Conservation (phyloP, 2,888 invertebrate genomes). For the Tigriopus californicus region DNA sequence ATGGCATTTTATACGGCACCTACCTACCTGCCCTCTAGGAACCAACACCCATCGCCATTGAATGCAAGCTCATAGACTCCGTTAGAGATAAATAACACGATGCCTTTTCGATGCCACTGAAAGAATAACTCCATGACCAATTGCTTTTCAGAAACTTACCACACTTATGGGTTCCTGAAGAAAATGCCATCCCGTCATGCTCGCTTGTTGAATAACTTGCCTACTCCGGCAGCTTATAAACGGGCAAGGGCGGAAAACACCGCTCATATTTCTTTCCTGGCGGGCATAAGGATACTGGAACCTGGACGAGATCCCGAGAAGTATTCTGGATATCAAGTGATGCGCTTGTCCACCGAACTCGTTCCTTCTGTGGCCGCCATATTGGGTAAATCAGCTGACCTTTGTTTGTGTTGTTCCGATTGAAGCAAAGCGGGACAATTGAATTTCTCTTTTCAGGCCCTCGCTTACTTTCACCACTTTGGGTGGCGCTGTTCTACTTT, state of each 20-base stretch:
- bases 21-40: no score
- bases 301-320: constrained; percentile 36
- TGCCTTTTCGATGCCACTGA: no score
- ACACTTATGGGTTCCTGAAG: constrained; percentile 49
- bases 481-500: constrained; percentile 70
- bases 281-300: constrained; percentile 45
- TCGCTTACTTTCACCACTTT: constrained; percentile 58
- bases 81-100: no score
- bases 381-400: constrained; percentile 24
- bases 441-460: constrained; percentile 31
- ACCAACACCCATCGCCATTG: no score
- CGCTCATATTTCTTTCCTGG: constrained; percentile 47
- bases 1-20: no score
- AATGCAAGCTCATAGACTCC: no score
- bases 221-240: constrained; percentile 39
- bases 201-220: constrained; percentile 40
- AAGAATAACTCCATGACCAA: no score
- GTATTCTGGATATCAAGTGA: constrained; percentile 43
- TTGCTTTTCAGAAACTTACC: constrained; percentile 41
- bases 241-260: constrained; percentile 30
- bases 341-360: constrained; percentile 70
- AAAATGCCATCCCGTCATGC: constrained; percentile 30
- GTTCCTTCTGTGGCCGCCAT: constrained; percentile 65
- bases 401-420: not conserved
- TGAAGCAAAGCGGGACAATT: no score